A percentile compares a stretch with the other conserved stretches of the same genome.
Conservation (phyloP, 2,888 invertebrate species). For the Tanypteryx hageni region DNA sequence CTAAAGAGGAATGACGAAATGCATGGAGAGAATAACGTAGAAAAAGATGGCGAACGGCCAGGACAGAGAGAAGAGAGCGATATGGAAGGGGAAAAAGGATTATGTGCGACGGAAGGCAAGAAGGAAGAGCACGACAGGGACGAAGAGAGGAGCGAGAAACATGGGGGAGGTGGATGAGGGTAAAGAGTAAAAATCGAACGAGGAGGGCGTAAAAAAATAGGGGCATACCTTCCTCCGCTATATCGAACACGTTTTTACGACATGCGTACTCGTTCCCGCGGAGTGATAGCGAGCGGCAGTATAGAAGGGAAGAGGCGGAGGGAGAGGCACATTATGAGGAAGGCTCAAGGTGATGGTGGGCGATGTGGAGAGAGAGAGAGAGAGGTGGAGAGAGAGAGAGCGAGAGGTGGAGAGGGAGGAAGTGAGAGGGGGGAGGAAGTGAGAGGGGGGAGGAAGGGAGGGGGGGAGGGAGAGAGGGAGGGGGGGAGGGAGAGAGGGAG, state of each 20-base stretch:
- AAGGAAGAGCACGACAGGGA: background rate
- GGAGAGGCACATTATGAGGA: too few species aligned
- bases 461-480: too few species aligned
- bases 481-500: too few species aligned
- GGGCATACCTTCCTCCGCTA: background rate
- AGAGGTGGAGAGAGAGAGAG: too few species aligned
- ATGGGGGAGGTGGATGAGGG: too few species aligned
- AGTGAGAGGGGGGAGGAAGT: too few species aligned
- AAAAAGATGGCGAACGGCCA: background rate
- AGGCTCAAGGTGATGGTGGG: conserved; percentile 12
- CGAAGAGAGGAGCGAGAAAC: background rate
- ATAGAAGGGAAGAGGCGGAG: background rate
- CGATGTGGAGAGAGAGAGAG: too few species aligned
- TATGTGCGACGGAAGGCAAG: background rate
- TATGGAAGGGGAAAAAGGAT: background rate
- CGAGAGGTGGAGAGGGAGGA: too few species aligned
- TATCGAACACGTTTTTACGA: conserved; percentile 6
- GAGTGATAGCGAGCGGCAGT: conserved; percentile 3
- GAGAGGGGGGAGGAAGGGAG: too few species aligned
- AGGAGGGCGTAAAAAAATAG: background rate
- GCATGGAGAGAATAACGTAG: background rate
- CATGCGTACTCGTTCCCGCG: background rate
- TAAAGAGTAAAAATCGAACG: background rate
- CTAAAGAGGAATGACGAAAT: background rate
- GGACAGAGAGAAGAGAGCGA: background rate